Evolutionary conservation across 2,797 vertebrate genomes (phyloP), one percentile per base, ranked within the genome.

Genomic region (Poeciliopsis presidionis): DNA sequence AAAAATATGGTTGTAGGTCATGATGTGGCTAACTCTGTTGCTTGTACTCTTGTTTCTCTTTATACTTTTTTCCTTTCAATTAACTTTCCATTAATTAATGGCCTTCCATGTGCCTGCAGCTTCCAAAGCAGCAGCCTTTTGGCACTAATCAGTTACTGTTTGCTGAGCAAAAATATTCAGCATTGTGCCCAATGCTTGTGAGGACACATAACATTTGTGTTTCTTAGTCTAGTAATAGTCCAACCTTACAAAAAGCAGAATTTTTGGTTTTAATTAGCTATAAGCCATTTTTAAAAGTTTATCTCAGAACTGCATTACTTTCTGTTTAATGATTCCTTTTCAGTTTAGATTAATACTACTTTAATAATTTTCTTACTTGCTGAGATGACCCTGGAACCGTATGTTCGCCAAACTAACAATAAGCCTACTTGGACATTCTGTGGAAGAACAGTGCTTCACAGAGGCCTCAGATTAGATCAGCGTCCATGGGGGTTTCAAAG

Each of bases 401-500:
- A 18, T 20, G 81, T 51, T 30, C 45, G 51, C 11, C 46, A 43
- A 41, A 74, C 33, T 30, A 33, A 72, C 20, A 65, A 30, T 63
- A 51, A 59, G 6, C 14, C 55, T 53, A 63, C 39, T 20, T 8
- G n/a, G n/a, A 49, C 5, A 78, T 72, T 73, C 36, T 57, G 47
- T 61, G 22, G n/a, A 45, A 25, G 36, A 45, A 57, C 43, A 25
- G 2, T 33, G 36, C 18, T 57, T 71, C 36, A 25, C 20, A 33
- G 6, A 47, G 39, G 33, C 28, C 20, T 25, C 65, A 72, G 74
- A 72, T 73, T 33, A 69, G 14, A 79, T 76, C 30, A 75, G 25
- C 9, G 18, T 70, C 72, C 70, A 39, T 8, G 6, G 67, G 25
- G 18, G 53, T 75, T 85, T 57, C 7, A 71, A 67, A 81, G n/a